These are phyloP conservation scores for Aphelinus atriplicis DNA, from an alignment of 1,140 invertebrate genomes.

Conservation along the genomic window DNA sequence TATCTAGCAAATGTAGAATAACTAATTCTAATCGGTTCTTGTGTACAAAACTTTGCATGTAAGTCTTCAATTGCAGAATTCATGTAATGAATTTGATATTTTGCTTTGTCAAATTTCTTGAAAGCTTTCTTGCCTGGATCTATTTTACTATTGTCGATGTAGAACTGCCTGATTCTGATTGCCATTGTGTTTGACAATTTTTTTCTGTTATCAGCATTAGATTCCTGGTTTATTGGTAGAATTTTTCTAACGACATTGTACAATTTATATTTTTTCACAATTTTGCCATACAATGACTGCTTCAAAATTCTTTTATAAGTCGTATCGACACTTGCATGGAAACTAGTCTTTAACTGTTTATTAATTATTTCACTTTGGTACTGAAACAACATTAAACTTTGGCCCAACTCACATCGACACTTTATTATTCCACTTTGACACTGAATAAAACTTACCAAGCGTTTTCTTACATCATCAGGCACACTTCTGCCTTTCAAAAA, in stretches of 20 bases:
- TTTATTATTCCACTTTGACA: too few relatives aligned
- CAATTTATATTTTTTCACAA: too few relatives aligned
- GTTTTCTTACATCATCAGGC: too few relatives aligned
- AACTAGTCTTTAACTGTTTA: not conserved
- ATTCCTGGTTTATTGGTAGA: not conserved
- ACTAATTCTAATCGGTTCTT: not conserved
- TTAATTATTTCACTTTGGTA: not conserved
- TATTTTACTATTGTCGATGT: slow-evolving; percentile 4
- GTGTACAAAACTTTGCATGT: not conserved
- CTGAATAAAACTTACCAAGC: too few relatives aligned
- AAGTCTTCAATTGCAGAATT: not conserved
- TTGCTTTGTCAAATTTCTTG: not conserved
- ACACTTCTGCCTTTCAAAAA: too few relatives aligned
- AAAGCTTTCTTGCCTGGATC: slow-evolving; percentile 12
- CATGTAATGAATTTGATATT: slow-evolving; percentile 12
- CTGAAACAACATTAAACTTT: not conserved
- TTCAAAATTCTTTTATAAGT: not conserved
- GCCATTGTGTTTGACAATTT: too few relatives aligned
- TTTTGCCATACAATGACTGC: too few relatives aligned
- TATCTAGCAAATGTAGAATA: slow-evolving; percentile 16
- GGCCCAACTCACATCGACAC: too few relatives aligned
- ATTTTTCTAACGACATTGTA: too few relatives aligned
- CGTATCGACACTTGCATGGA: not conserved
- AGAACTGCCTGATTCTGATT: slow-evolving; percentile 6
- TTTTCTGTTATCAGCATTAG: not conserved